Percentiles rank a stretch among this genome's conserved stretches.
Evolutionary conservation across 2,888 invertebrate species (phyloP).

Genomic region (Choristoneura rosaceana): DNA sequence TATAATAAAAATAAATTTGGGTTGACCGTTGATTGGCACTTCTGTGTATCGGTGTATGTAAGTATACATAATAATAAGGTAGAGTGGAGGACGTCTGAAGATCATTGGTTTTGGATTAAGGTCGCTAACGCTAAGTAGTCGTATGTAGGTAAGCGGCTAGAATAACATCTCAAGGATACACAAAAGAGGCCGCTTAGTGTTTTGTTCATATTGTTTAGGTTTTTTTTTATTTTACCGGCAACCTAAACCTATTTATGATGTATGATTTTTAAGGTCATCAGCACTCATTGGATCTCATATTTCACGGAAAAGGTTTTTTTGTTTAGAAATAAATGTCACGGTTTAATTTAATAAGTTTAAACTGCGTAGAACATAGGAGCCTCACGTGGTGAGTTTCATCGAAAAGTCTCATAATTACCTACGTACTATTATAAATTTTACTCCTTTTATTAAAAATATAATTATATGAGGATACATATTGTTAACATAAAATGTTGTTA

Average conservation of each 20-base stretch:
- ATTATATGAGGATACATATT: too few relatives aligned
- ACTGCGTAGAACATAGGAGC: too few relatives aligned
- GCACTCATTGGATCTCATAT: neutral
- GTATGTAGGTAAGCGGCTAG: slow-evolving; percentile 34
- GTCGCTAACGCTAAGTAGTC: slow-evolving; percentile 37
- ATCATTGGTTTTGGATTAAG: slow-evolving; percentile 30
- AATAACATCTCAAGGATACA: slow-evolving; percentile 31
- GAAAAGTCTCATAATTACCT: too few relatives aligned
- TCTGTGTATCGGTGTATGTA: neutral
- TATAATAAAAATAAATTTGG: neutral
- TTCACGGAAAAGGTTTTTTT: too few relatives aligned
- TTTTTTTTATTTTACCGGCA: neutral
- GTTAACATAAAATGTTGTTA: too few relatives aligned
- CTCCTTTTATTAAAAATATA: too few relatives aligned
- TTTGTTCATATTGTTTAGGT: neutral
- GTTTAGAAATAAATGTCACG: too few relatives aligned
- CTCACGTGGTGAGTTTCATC: too few relatives aligned
- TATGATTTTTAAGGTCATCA: neutral
- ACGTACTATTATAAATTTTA: too few relatives aligned
- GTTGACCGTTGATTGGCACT: slow-evolving; percentile 5
- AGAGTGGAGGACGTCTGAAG: slow-evolving; percentile 38
- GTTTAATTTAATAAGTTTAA: too few relatives aligned
- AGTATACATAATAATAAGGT: neutral
- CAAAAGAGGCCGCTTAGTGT: slow-evolving; percentile 4
- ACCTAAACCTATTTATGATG: neutral